Base-by-base conservation (phyloP, 2,797 vertebrate species). In the Steatocranus sp. region DNA sequence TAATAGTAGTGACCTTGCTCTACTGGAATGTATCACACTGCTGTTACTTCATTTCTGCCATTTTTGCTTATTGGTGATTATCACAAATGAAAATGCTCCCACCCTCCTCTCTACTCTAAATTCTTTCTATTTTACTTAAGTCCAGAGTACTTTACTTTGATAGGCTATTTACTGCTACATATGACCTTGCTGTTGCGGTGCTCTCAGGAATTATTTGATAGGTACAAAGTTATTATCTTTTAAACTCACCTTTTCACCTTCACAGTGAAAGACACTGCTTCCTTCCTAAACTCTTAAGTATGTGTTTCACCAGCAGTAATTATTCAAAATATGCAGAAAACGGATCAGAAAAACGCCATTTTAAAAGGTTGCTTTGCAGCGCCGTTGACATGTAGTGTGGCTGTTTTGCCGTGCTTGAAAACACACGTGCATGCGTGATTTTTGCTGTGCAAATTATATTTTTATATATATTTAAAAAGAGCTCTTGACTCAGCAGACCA, bases 401-500 rank as follows among this genome's bases (percentile, higher is more conserved):
- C 58, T 76, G 7, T 78, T 80, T 83, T 53, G 51, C 49, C 8
- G 6, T 3, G 1, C 61, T 78, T 9, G 81, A 81, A 75, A 61
- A 8, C 36, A 9, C 68, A 79, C 6, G 20, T 41, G 23, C 53
- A 80, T 53, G 74, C 74, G 51, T 78, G 76, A 54, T 48, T 86
- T 49, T 80, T n/a, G 27, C 79, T 54, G 25, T 32, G 68, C 82
- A 83, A 63, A 20, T 36, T 6, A 58, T 4, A 18, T 5, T 54
- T 43, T 27, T 73, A 56, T 56, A 56, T 56, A 30, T 30, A 4
- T 73, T 90, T 70, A 23, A 78, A 76, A 66, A 74, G 70, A 88
- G 81, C 34, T 36, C 77, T 81, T 91, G 91, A 94, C 82, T 94
- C 90, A 88, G 90, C 91, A 91, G 66, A 68, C 7, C 32, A 27